Conservation (phyloP, 2,888 invertebrate genomes). For the Eupithecia tripunctaria region DNA sequence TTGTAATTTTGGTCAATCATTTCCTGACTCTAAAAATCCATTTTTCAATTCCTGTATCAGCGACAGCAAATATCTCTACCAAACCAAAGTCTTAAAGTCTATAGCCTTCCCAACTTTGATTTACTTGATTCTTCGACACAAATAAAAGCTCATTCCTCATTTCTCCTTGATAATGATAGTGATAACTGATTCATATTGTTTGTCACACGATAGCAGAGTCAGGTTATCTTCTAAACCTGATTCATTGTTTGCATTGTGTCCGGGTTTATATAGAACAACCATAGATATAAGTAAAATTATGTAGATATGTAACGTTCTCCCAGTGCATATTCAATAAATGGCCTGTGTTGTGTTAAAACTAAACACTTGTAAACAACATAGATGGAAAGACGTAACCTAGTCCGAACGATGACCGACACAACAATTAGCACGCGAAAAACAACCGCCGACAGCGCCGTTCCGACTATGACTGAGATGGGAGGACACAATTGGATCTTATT, state of each 20-base stretch:
- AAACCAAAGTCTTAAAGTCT: background rate
- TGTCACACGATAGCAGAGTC: constrained; percentile 44
- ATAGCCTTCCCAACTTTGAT: background rate
- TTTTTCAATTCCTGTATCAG: background rate
- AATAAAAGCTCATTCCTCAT: constrained; percentile 10
- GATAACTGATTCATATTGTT: constrained; percentile 46
- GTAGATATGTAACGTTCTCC: too few species aligned
- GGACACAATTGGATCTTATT: too few species aligned
- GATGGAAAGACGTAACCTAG: too few species aligned
- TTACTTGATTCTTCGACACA: background rate
- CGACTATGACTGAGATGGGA: too few species aligned
- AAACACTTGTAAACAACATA: too few species aligned
- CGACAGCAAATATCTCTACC: background rate
- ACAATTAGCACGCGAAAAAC: too few species aligned
- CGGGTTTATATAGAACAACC: constrained; percentile 21
- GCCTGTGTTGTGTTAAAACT: too few species aligned
- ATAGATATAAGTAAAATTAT: too few species aligned
- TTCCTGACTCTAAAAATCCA: background rate
- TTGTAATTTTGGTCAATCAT: background rate
- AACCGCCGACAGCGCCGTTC: too few species aligned
- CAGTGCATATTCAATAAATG: too few species aligned
- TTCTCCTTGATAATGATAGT: constrained; percentile 16
- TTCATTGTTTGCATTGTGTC: constrained; percentile 48
- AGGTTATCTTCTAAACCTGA: constrained; percentile 50
- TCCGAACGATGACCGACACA: too few species aligned